These are phyloP conservation scores for Alca torda DNA, from an alignment of 2,797 vertebrate species.

Conservation along the genomic window DNA sequence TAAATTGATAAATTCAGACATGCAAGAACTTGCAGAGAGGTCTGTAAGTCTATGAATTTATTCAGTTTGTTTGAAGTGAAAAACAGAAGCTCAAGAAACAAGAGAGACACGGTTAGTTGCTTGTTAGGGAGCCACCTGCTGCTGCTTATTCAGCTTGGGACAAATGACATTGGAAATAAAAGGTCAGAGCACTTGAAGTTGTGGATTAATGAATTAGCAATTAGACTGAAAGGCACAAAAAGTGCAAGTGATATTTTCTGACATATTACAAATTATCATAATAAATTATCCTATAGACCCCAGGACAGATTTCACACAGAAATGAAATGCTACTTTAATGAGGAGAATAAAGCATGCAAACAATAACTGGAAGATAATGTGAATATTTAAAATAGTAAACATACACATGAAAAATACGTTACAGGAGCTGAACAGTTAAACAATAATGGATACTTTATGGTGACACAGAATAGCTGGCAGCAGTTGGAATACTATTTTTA, in stretches of 20 bases:
- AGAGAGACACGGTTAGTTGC: background rate
- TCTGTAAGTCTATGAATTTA: background rate
- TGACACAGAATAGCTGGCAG: background rate
- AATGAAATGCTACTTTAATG: background rate
- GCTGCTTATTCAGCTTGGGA: background rate
- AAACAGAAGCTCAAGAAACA: background rate
- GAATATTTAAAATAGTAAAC: background rate
- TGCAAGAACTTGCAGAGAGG: background rate
- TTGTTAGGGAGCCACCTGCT: background rate
- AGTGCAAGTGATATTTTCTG: conserved; percentile 2
- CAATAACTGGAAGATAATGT: background rate
- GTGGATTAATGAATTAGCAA: background rate
- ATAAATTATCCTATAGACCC: background rate
- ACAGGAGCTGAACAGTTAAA: background rate
- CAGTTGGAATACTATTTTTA: background rate
- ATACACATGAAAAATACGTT: background rate
- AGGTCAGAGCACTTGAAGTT: conserved; percentile 4
- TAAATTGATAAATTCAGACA: background rate
- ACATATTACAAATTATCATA: background rate
- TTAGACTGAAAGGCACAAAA: conserved; percentile 9
- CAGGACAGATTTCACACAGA: background rate
- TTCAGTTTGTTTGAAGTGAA: background rate
- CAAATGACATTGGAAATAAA: conserved; percentile 29
- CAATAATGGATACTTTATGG: background rate
- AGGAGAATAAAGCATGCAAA: background rate